phyloP scores from a whole-genome alignment of 2,113 vertebrate species.

The Aptenodytes patagonicus region DNA sequence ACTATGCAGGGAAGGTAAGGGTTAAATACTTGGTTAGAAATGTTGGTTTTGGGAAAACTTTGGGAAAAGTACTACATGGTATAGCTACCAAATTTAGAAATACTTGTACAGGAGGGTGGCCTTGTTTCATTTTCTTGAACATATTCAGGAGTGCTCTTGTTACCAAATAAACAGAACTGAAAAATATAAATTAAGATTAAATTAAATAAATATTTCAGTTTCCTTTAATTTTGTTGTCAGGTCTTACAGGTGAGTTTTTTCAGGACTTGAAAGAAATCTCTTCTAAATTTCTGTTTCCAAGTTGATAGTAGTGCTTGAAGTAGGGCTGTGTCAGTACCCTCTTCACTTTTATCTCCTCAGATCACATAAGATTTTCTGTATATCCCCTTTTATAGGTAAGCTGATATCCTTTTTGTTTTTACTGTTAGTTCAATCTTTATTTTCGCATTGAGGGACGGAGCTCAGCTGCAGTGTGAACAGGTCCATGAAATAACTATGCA shows the following conservation, averaged over 20 bases:
- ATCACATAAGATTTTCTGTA: not conserved
- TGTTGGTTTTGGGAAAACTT: not conserved
- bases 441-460: not conserved
- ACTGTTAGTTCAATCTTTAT: not conserved
- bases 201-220: not conserved
- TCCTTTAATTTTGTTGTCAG: not conserved
- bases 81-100: not conserved
- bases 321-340: not conserved
- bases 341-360: not conserved
- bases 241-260: not conserved
- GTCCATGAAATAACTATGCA: not conserved
- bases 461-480: not conserved
- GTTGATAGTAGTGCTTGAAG: not conserved
- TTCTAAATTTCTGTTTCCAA: not conserved
- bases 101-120: not conserved
- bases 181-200: not conserved
- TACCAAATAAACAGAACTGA: not conserved
- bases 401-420: not conserved
- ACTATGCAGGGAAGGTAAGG: slow-evolving; percentile 94
- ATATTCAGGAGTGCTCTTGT: not conserved
- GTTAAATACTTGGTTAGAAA: not conserved
- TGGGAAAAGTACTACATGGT: not conserved
- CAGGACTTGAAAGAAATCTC: not conserved
- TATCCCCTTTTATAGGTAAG: not conserved
- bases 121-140: not conserved